phyloP scores from a whole-genome alignment of 1,140 invertebrate genomes.

The Stratiolaelaps scimitus region DNA sequence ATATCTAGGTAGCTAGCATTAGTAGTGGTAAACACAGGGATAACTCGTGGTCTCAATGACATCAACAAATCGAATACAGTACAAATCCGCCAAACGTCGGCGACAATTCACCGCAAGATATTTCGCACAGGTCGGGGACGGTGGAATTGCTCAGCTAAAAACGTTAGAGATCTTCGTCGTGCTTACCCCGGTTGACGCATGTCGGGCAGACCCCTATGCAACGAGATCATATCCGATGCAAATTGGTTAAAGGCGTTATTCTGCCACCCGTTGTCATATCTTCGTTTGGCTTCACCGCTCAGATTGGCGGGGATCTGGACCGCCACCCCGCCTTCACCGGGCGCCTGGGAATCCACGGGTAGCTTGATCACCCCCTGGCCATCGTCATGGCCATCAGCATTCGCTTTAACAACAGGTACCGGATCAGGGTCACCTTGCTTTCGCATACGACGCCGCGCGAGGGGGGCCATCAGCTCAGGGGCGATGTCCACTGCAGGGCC shows the following conservation, averaged over 20 bases:
- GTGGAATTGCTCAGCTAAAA: too few species aligned
- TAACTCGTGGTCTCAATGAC: too few species aligned
- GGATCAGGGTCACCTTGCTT: background rate
- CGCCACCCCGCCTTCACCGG: conserved; percentile 67
- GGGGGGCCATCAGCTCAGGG: background rate
- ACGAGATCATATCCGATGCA: conserved; percentile 88
- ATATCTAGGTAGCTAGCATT: too few species aligned
- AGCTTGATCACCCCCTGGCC: conserved; percentile 33
- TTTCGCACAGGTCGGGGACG: too few species aligned
- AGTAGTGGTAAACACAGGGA: too few species aligned
- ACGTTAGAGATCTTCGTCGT: too few species aligned
- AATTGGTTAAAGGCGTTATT: conserved; percentile 99
- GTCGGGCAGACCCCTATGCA: conserved; percentile 80
- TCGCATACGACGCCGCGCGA: background rate
- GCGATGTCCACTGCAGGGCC: background rate
- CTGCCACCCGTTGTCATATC: conserved; percentile 81
- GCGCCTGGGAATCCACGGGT: conserved; percentile 44
- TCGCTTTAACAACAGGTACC: background rate
- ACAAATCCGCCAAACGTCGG: too few species aligned
- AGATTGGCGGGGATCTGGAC: conserved; percentile 51
- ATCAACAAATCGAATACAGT: too few species aligned
- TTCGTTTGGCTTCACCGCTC: conserved; percentile 6
- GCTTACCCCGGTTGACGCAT: conserved; percentile 70
- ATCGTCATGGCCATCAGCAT: background rate
- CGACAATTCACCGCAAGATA: too few species aligned